phyloP scores from a whole-genome alignment of 2,113 vertebrate genomes.

The Entelurus aequoreus region DNA sequence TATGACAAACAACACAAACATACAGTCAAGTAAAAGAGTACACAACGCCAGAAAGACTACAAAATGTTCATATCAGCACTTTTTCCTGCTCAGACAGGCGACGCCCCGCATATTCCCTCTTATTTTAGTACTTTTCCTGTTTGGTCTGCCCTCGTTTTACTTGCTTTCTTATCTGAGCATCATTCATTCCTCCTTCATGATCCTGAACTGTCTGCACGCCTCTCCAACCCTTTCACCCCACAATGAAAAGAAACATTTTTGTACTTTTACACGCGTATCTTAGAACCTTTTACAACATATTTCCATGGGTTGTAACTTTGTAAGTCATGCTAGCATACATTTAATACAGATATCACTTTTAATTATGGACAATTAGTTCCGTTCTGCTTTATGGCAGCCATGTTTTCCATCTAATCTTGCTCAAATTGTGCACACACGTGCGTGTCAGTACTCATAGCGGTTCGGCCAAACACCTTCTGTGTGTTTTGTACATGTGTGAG shows the following conservation, averaged over 20 bases:
- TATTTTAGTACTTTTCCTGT: slow-evolving; percentile 66
- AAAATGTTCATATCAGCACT: slow-evolving; percentile 40
- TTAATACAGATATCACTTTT: no score
- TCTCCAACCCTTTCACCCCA: slow-evolving; percentile 17
- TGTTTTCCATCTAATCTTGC: no score
- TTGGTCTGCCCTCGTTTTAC: slow-evolving; percentile 73
- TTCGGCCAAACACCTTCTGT: no score
- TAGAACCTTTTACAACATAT: no score
- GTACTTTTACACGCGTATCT: no score
- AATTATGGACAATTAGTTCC: no score
- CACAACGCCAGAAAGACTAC: slow-evolving; percentile 22
- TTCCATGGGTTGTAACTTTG: no score
- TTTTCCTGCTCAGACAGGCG: slow-evolving; percentile 55
- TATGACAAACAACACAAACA: neutral
- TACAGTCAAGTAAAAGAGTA: slow-evolving; percentile 3
- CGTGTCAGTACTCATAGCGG: no score
- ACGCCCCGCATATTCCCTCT: slow-evolving; percentile 60
- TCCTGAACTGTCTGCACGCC: slow-evolving; percentile 37
- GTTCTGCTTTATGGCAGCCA: no score
- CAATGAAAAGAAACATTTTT: slow-evolving; percentile 10
- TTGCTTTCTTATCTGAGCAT: slow-evolving; percentile 72
- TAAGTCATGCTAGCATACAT: no score
- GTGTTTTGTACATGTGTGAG: no score
- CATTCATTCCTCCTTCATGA: slow-evolving; percentile 71
- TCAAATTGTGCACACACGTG: no score